These are phyloP conservation scores for Tenthredo amoena DNA, from an alignment of 2,888 invertebrate species.

Conservation along the genomic window DNA sequence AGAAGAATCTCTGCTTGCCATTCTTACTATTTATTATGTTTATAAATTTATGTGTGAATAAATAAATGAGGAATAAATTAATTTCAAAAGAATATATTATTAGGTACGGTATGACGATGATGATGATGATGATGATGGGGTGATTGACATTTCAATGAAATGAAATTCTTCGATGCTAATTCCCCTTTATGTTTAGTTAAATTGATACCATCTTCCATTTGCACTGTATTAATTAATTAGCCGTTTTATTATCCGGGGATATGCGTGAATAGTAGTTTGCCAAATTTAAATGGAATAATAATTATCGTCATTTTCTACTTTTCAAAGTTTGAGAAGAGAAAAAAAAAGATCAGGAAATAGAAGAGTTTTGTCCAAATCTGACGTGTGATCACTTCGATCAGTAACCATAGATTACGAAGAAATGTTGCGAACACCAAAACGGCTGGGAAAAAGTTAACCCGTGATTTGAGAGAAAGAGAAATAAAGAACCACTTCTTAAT, in stretches of 20 bases:
- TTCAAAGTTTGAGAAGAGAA: constrained; percentile 9
- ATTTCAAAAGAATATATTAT: neutral
- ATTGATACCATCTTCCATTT: neutral
- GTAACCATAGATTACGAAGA: neutral
- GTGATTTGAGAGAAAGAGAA: neutral
- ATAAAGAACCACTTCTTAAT: neutral
- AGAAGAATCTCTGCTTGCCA: constrained; percentile 74
- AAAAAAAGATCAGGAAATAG: neutral
- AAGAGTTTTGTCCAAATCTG: constrained; percentile 16
- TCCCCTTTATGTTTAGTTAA: neutral
- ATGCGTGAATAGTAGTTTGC: neutral
- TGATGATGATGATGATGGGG: neutral
- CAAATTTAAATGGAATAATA: neutral
- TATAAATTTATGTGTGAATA: neutral
- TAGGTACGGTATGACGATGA: neutral
- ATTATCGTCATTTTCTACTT: constrained; percentile 9
- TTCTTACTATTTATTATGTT: constrained; percentile 59
- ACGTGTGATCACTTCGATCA: neutral
- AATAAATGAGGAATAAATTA: constrained; percentile 20
- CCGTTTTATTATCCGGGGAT: neutral
- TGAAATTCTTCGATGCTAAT: neutral
- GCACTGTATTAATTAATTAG: neutral
- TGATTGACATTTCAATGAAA: constrained; percentile 31
- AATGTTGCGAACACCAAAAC: neutral
- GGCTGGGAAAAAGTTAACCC: neutral